phyloP scores from a whole-genome alignment of 2,797 vertebrate genomes.

The Tenualosa ilisha region DNA sequence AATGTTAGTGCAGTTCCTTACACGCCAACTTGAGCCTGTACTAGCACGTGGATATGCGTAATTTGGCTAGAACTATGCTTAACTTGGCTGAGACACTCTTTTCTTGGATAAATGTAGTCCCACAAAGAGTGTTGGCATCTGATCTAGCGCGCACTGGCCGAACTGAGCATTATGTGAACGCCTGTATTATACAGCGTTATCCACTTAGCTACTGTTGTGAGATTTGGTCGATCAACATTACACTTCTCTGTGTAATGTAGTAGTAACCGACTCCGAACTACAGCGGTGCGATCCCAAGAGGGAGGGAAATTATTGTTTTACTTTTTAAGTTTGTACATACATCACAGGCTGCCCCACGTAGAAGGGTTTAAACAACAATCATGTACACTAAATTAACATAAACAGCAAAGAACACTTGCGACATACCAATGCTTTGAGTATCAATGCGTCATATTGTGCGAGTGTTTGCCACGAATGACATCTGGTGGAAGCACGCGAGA shows the following conservation, averaged over 20 bases:
- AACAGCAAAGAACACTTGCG: neutral
- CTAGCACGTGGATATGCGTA: neutral
- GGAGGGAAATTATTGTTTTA: no score
- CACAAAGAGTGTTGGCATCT: neutral
- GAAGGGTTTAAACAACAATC: neutral
- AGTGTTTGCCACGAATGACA: conserved; percentile 1
- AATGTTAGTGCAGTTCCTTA: neutral
- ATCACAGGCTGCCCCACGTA: neutral
- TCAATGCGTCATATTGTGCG: neutral
- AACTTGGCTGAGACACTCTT: neutral
- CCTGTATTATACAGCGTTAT: neutral
- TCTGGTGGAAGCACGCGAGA: neutral
- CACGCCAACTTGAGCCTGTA: neutral
- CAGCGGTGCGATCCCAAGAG: no score
- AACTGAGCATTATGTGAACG: neutral
- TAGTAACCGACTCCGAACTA: no score
- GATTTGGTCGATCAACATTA: neutral
- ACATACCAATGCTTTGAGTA: neutral
- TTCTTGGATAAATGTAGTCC: neutral
- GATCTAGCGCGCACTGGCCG: neutral
- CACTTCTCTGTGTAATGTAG: neutral
- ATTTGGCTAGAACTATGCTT: neutral
- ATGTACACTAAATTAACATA: neutral
- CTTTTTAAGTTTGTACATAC: no score
- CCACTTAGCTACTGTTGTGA: neutral